Evolutionary conservation across 2,888 invertebrate species (phyloP), one percentile per base, ranked within the genome.

Genomic region (Trilocha varians): DNA sequence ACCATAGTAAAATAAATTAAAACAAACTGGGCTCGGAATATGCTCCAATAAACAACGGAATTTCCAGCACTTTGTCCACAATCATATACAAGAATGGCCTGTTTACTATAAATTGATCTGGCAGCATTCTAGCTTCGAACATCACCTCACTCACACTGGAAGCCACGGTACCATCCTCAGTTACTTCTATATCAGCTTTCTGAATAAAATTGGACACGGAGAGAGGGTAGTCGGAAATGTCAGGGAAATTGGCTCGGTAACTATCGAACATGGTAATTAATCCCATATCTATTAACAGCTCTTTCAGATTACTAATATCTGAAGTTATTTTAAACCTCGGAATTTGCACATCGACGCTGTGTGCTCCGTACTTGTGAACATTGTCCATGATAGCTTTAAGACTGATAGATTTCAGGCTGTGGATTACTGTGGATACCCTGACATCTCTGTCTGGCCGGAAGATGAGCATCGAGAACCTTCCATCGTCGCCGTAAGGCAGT

Each of bases 391-490:
- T 71, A 0, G 79, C 70, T 0, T 65, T 62, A 49, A 88, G 61
- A 42, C 87, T 85, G 11, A 86, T 57, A 0, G 49, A 57, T 9
- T 74, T 70, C n/a, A 92, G 57, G 11, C 75, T 74, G 0, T 84
- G 70, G 1, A 90, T 62, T 1, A 91, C 79, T 3, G 65, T 67
- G 3, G 64, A 57, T 3, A 88, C 43, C 1, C 73, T 58, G 13
- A 76, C 70, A 16, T 79, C 80, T 18, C 68, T 62, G 39, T 78
- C 63, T 0, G 92, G 92, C 17, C 92, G 57, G 44, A 91, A 71
- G 2, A 91, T 55, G 5, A 91, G 66, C 91, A 92, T 91, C 0
- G 89, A 88, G 43, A 88, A 86, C 41, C 86, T 80, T 9, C 57
- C 56, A 1, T 56, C 60, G 1, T 64, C 49, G 0, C 73, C 78